phyloP scores from a whole-genome alignment of 2,888 invertebrate species.

The Leucophenga maculata region DNA sequence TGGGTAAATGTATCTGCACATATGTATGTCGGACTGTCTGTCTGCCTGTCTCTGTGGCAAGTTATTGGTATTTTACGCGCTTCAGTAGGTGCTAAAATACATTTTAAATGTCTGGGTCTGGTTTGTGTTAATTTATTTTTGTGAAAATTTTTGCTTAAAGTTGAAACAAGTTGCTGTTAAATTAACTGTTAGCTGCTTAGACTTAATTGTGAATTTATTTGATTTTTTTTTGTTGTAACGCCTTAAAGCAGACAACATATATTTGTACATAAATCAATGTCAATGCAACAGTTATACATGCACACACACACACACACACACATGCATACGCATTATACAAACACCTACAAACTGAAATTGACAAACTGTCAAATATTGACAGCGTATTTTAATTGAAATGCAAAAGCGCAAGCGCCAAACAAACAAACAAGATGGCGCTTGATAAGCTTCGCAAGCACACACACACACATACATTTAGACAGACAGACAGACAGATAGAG shows the following conservation, averaged over 20 bases:
- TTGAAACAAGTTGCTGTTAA: conserved; percentile 34
- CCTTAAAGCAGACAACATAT: conserved; percentile 22
- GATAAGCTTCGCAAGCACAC: conserved; percentile 34
- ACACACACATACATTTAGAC: conserved; percentile 41
- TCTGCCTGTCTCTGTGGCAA: conserved; percentile 16
- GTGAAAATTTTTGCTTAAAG: neutral
- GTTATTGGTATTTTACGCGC: neutral
- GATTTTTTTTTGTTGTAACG: conserved; percentile 10
- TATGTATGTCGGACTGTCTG: conserved; percentile 19
- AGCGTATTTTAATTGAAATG: conserved; percentile 61
- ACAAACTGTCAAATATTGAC: conserved; percentile 63
- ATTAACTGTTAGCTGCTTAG: neutral
- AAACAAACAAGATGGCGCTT: conserved; percentile 32
- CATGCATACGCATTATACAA: neutral
- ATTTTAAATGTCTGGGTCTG: conserved; percentile 10
- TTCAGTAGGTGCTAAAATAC: conserved; percentile 15
- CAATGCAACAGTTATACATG: conserved; percentile 35
- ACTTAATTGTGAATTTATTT: conserved; percentile 1
- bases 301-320: conserved; percentile 21
- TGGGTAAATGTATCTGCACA: neutral
- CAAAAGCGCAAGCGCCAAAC: conserved; percentile 66
- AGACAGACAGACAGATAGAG: no score
- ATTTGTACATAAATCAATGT: conserved; percentile 53
- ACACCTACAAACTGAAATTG: conserved; percentile 43
- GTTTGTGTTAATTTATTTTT: conserved; percentile 14